These are phyloP conservation scores for Brachionus manjavacas DNA, from an alignment of 1,140 invertebrate genomes.

Conservation along the genomic window DNA sequence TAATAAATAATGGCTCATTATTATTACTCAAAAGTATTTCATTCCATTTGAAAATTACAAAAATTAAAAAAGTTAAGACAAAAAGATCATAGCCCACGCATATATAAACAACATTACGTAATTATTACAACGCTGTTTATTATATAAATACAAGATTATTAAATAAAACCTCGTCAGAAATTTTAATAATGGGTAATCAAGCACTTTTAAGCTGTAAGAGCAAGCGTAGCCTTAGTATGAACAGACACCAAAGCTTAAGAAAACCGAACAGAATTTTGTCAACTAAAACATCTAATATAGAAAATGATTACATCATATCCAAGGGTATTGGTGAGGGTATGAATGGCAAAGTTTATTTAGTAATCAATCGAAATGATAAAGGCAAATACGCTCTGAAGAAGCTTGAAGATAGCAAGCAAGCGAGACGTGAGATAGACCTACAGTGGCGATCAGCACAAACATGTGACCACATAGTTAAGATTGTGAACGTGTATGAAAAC, in stretches of 20 bases:
- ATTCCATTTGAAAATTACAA: neutral
- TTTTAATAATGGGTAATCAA: neutral
- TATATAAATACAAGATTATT: neutral
- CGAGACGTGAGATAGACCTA: conserved; percentile 85
- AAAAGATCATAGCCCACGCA: neutral
- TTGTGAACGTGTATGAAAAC: conserved; percentile 94
- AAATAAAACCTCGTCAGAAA: neutral
- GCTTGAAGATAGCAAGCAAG: conserved; percentile 81
- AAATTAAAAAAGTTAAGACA: neutral
- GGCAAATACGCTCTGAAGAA: conserved; percentile 51
- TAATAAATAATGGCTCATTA: neutral
- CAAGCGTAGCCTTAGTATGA: neutral
- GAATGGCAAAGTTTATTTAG: conserved; percentile 40
- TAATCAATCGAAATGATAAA: neutral
- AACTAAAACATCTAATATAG: neutral
- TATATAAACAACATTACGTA: neutral
- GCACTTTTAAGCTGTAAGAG: neutral
- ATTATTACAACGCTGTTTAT: neutral
- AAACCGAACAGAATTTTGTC: neutral
- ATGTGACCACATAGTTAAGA: conserved; percentile 85
- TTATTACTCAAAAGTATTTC: neutral
- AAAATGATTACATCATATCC: conserved; percentile 10
- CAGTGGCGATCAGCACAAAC: conserved; percentile 82
- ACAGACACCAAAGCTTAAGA: neutral
- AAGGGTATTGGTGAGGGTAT: conserved; percentile 34